Evolutionary conservation across 2,888 invertebrate species (phyloP).

Genomic region (Trissoscelio sp.): DNA sequence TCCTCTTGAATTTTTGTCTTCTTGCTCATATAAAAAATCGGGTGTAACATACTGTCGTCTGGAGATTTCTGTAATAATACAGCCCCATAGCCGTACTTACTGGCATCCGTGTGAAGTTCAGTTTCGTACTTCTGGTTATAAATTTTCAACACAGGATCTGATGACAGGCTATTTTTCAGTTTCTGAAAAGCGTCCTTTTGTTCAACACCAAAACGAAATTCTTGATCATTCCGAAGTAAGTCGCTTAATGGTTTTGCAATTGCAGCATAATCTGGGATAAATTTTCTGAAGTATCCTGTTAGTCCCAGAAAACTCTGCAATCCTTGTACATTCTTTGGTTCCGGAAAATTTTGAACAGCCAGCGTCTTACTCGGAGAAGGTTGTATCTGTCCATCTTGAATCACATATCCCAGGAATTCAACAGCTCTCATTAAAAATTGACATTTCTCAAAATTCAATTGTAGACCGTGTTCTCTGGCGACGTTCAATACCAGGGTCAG

Average conservation of each 20-base stretch:
- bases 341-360: conserved; percentile 26
- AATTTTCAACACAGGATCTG: conserved; percentile 9
- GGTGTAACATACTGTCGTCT: conserved; percentile 55
- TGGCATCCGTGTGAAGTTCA: conserved; percentile 9
- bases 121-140: conserved; percentile 3
- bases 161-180: not conserved
- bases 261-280: not conserved
- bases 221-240: not conserved
- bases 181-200: not conserved
- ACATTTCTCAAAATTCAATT: conserved; percentile 27
- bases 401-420: not conserved
- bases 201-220: not conserved
- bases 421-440: conserved; percentile 10
- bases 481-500: not conserved
- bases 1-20: conserved; percentile 67
- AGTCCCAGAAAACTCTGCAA: conserved; percentile 49
- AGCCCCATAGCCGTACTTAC: conserved; percentile 10
- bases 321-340: conserved; percentile 30
- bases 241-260: conserved; percentile 9
- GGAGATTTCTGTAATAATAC: not conserved
- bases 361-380: conserved; percentile 11
- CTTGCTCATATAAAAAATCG: conserved; percentile 56
- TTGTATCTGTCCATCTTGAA: conserved; percentile 1
- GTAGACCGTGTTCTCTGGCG: conserved; percentile 11
- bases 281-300: conserved; percentile 31